Base-by-base conservation (phyloP, 2,888 invertebrate genomes). In the Andrena bicolor region DNA sequence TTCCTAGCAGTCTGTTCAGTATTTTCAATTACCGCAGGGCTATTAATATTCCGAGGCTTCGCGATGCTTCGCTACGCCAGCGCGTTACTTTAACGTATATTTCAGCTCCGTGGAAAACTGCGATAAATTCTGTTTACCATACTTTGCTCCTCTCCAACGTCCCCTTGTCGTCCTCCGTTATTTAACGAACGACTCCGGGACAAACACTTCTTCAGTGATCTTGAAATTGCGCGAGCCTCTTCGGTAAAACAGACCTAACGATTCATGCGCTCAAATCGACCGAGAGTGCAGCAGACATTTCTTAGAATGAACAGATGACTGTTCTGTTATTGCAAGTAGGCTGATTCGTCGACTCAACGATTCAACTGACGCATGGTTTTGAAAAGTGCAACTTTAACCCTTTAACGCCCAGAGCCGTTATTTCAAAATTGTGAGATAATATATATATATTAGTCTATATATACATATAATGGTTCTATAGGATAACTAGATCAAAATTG, bases 111-210 rank as follows among this genome's bases (percentile, higher is more conserved):
- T 1, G 8, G 1, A 10, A 56, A 56, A 56, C 10, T 13, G 10
- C 3, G 10, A 56, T 26, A 56, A 56, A 56, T 26, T 23, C 56
- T 56, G 56, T 23, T 56, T 56, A 56, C 56, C 56, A 56, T 56
- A 56, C 8, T 56, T 26, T 56, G 53, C 56, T 10, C 23, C 56
- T 10, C 10, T 56, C 2, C 56, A 56, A 56, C 23, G 56, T 56
- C 23, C 23, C 26, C 56, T 13, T 26, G 23, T 26, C 10, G 10
- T 26, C 13, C 56, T 23, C 23, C 26, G 56, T 56, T 56, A 56
- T 26, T 41, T 5, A 56, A 56, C 20, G 23, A 26, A 56, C 10
- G 23, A 56, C 23, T 26, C 56, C 13, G 23, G 26, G 41, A 1
- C 41, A 41, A 41, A 56, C 23, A 56, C 23, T 3, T 10, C 26